Evolutionary conservation across 2,888 invertebrate species (phyloP), one percentile per base, ranked within the genome.

Genomic region (Sisyra nigra): DNA sequence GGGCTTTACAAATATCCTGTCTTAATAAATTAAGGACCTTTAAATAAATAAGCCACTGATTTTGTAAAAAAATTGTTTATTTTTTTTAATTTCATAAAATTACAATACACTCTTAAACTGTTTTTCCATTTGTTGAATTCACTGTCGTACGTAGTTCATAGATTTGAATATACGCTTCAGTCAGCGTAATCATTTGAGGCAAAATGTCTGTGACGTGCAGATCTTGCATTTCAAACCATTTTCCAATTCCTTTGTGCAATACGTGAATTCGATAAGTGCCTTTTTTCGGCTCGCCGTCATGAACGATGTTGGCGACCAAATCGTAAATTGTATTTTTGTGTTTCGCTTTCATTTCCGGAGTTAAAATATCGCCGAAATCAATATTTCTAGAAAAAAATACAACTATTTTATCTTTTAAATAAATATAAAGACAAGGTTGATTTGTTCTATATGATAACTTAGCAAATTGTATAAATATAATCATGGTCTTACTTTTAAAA

Each of bases 171-270:
- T 98, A 98, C 3, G 96, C 92, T 66, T 99, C 98, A 2, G 97
- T 96, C 14, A 99, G 70, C 0, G 98, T 96, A 47, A 99, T 97
- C 96, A 98, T 98, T 66, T 98, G 98, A 3, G 98, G 97, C 45
- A 99, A 69, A 55, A 98, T 97, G 62, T 94, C 94, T 6, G 86
- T 92, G 0, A 98, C 97, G 58, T 98, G 98, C 44, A 99, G 73
- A 70, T 99, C 98, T 67, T 88, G 87, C 67, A 88, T 68, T 58
- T 84, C 83, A 55, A 76, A 83, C 85, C 85, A 85, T 53, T 84
- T 82, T 4, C 82, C 81, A 6, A 82, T 83, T 2, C 82, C 80
- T 60, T 82, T 81, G 56, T 97, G 96, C 37, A 94, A 69, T 39
- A 94, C 83, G 59, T 97, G 96, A 1, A 88, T 88, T 46, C 93